Evolutionary conservation across 2,797 vertebrate genomes (phyloP).

Genomic region (Anomalospiza imberbis): DNA sequence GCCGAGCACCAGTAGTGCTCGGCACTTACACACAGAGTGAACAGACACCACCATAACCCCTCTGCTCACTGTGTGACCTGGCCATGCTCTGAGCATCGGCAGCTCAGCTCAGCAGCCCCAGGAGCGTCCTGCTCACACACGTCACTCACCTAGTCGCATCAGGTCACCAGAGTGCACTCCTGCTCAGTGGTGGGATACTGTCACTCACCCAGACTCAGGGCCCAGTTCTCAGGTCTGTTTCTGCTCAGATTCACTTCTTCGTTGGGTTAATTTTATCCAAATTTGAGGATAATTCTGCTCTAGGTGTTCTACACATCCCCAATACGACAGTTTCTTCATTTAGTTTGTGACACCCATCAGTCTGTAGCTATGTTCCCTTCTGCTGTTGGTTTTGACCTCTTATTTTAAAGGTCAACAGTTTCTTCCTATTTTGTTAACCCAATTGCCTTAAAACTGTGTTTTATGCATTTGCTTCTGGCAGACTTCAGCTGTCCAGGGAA

Average conservation of each 20-base stretch:
- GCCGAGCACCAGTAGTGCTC: neutral
- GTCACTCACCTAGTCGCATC: neutral
- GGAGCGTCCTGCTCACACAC: accelerated
- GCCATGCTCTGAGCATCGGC: neutral
- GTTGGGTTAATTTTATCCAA: neutral
- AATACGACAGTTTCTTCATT: neutral
- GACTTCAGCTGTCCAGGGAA: neutral
- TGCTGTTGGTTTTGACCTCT: neutral
- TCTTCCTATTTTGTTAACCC: neutral
- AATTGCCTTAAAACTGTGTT: neutral
- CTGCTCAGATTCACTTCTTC: neutral
- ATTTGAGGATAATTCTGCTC: neutral
- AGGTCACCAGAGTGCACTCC: neutral
- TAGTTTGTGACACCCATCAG: neutral
- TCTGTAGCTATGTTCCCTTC: neutral
- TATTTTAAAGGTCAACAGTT: neutral
- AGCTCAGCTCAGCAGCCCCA: neutral
- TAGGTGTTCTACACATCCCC: neutral
- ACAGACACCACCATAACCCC: neutral
- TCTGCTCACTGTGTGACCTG: too few relatives aligned
- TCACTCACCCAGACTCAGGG: accelerated
- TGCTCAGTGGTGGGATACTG: accelerated
- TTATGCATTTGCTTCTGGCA: neutral
- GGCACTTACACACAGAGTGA: neutral
- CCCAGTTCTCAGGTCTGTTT: neutral